These are phyloP conservation scores for Pseudococcus viburni DNA, from an alignment of 2,888 invertebrate species.

Conservation along the genomic window DNA sequence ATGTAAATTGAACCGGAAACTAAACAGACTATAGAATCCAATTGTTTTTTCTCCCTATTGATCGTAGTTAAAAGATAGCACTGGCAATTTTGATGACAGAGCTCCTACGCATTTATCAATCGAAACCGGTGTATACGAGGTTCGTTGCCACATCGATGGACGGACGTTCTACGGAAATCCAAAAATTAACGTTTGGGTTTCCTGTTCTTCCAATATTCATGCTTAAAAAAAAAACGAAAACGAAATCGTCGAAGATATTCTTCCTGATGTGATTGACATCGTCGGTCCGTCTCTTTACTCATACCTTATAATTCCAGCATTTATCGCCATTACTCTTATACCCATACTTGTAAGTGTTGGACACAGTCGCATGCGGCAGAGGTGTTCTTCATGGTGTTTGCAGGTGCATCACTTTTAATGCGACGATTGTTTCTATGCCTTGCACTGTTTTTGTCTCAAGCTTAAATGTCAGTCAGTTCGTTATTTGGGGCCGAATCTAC, in stretches of 20 bases:
- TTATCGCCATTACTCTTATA: neutral
- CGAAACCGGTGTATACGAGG: constrained; percentile 61
- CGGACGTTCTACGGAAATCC: constrained; percentile 62
- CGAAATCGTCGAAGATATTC: constrained; percentile 35
- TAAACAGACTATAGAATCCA: constrained; percentile 66
- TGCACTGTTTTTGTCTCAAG: neutral
- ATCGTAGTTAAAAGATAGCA: constrained; percentile 63
- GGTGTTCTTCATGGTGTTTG: neutral
- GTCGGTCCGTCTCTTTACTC: neutral
- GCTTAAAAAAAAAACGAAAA: neutral
- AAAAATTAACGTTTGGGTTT: constrained; percentile 58
- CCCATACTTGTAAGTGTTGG: neutral
- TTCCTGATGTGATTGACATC: constrained; percentile 34
- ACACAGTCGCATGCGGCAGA: neutral
- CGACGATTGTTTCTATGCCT: neutral
- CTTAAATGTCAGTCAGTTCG: neutral
- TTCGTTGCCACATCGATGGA: constrained; percentile 66
- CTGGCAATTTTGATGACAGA: constrained; percentile 62
- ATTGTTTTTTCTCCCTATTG: constrained; percentile 65
- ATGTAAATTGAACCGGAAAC: constrained; percentile 66
- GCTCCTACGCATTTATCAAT: constrained; percentile 66
- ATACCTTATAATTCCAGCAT: neutral
- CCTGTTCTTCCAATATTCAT: constrained; percentile 47
- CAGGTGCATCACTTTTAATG: neutral
- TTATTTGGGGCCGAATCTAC: neutral